Evolutionary conservation across 2,113 vertebrate genomes (phyloP), one percentile per base, ranked within the genome.

Genomic region (Leptocoma aspasia): DNA sequence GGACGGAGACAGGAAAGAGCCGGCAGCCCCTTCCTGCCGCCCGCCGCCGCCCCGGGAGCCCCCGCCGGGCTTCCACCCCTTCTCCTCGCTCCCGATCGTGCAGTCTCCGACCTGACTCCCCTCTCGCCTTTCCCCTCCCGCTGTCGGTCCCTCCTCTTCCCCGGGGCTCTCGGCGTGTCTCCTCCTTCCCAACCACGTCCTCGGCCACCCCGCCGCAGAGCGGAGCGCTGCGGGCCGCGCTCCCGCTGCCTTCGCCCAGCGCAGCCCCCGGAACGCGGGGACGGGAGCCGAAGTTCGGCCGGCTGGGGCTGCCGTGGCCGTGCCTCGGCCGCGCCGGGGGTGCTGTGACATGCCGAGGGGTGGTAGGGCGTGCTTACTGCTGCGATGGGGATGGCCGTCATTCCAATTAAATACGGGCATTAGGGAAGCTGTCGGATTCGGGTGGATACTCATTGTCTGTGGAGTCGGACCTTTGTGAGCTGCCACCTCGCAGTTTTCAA

Each of bases 1-100:
- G 69, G 56, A 57, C 52, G 63, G 83, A 90, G 96, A 91, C 96
- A 95, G 97, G 97, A 97, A 98, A 97, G 96, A 91, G 95, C 94
- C 95, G 81, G 90, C 86, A 33, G 95, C 92, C 95, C 96, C 90
- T 97, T 97, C 96, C 97, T 97, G 97, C 95, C 86, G 66, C 64
- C 35, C 37, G 79, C 72, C 80, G 56, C 52, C 69, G 56, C 81
- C 65, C 30, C 56, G 73, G n/a, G 73, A 80, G 53, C 76, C 59
- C 66, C 59, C 33, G 49, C 77, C 47, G 56, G 18, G 75, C 73
- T 44, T 86, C 59, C 71, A 14, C 35, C 45, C 28, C 31, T 39
- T 52, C 45, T 50, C 37, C 35, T 31, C 19, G 49, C 44, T 65
- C 68, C 70, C 37, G 27, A 10, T 75, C 4, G 64, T 65, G 66